Conservation (phyloP, 2,113 vertebrate species). For the Gallinago jamesoni region DNA sequence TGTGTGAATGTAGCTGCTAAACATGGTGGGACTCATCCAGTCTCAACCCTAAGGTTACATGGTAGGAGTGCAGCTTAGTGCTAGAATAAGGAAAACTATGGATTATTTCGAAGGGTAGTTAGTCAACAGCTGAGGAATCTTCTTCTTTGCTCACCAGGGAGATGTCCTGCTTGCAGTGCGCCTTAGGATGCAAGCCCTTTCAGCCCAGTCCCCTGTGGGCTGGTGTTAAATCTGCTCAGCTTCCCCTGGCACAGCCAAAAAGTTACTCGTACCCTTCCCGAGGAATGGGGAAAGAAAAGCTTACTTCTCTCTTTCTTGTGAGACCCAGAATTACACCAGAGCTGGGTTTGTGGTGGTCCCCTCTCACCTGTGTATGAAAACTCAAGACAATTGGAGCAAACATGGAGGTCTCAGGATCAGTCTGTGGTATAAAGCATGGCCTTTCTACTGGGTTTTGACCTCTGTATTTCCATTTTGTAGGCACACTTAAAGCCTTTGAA, state of each 20-base stretch:
- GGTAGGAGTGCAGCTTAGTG: not conserved
- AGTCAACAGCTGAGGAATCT: too few relatives aligned
- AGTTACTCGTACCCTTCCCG: not conserved
- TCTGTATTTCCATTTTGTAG: not conserved
- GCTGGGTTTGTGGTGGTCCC: not conserved
- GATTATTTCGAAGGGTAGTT: not conserved
- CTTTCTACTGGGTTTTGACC: not conserved
- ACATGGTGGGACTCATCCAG: not conserved
- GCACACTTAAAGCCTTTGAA: not conserved
- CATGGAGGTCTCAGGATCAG: rapidly evolving
- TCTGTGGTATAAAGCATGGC: not conserved
- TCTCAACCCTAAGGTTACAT: rapidly evolving
- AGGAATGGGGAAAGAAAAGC: not conserved
- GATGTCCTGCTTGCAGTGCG: not conserved
- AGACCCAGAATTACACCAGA: rapidly evolving
- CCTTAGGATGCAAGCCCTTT: not conserved
- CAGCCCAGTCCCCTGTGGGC: not conserved
- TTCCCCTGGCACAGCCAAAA: not conserved
- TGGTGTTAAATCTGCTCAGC: not conserved
- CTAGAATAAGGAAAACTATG: not conserved
- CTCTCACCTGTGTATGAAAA: not conserved
- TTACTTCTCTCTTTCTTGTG: not conserved
- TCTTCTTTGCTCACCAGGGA: not conserved
- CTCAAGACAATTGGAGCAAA: not conserved
- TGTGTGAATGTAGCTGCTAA: not conserved